A percentile compares a stretch with the other conserved stretches of the same genome.
phyloP scores from a whole-genome alignment of 2,113 vertebrate genomes.

The Arizona elegans region DNA sequence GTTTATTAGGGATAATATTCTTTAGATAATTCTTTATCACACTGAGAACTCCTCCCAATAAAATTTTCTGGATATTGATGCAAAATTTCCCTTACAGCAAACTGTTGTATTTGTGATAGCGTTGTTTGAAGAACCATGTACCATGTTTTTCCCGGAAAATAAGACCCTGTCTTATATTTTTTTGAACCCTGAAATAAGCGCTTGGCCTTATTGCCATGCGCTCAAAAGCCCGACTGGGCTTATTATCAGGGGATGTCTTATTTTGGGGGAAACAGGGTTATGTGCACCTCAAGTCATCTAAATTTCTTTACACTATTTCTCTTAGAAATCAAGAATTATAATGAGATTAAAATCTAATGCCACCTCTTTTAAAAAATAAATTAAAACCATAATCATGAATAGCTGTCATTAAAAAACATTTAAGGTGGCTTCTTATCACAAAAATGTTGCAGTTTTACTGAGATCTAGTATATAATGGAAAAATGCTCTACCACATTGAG shows the following conservation, averaged over 20 bases:
- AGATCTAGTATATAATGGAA: background rate
- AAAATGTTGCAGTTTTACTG: background rate
- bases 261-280: no score
- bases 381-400: background rate
- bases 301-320: background rate
- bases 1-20: background rate
- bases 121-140: constrained; percentile 4
- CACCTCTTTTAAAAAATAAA: background rate
- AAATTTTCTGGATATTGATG: background rate
- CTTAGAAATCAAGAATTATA: background rate
- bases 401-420: background rate
- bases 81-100: background rate
- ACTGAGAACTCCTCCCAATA: background rate
- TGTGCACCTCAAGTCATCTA: background rate
- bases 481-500: background rate
- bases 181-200: no score
- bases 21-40: background rate
- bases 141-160: no score
- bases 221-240: no score
- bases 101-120: accelerated
- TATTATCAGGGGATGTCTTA: no score
- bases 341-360: background rate
- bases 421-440: background rate
- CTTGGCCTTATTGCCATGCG: no score
- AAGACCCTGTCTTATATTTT: no score